Conservation (phyloP, 2,888 invertebrate species). For the Notodromas monacha region DNA sequence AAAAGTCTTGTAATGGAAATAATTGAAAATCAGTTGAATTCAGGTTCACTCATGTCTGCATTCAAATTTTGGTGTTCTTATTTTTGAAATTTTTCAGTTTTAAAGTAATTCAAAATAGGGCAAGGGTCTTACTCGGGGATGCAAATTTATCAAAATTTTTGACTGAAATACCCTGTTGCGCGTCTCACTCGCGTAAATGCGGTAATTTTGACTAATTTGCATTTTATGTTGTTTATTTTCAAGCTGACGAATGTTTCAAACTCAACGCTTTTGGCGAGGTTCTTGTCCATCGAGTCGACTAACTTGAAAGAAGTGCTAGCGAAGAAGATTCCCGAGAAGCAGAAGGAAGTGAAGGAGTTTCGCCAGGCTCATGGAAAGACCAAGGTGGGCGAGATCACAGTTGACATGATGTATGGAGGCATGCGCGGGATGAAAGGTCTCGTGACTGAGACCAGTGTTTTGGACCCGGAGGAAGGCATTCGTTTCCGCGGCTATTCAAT, state of each 20-base stretch:
- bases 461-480: slow-evolving; percentile 82
- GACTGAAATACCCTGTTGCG: background rate
- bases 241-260: too few relatives aligned
- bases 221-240: slow-evolving; percentile 4
- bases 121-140: too few relatives aligned
- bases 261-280: too few relatives aligned
- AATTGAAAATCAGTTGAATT: too few relatives aligned
- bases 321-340: slow-evolving; percentile 64
- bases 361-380: slow-evolving; percentile 53
- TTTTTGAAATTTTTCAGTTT: too few relatives aligned
- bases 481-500: slow-evolving; percentile 73
- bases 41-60: too few relatives aligned
- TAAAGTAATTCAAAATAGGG: too few relatives aligned
- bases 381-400: slow-evolving; percentile 83
- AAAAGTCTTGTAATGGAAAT: too few relatives aligned
- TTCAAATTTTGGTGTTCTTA: too few relatives aligned
- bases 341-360: slow-evolving; percentile 65
- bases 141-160: too few relatives aligned
- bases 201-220: background rate
- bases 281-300: too few relatives aligned
- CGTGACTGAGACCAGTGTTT: slow-evolving; percentile 72
- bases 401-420: slow-evolving; percentile 87
- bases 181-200: too few relatives aligned
- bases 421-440: slow-evolving; percentile 85
- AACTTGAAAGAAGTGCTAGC: slow-evolving; percentile 63